Conservation (phyloP, 2,797 vertebrate genomes). For the Muscicapa comitata region DNA sequence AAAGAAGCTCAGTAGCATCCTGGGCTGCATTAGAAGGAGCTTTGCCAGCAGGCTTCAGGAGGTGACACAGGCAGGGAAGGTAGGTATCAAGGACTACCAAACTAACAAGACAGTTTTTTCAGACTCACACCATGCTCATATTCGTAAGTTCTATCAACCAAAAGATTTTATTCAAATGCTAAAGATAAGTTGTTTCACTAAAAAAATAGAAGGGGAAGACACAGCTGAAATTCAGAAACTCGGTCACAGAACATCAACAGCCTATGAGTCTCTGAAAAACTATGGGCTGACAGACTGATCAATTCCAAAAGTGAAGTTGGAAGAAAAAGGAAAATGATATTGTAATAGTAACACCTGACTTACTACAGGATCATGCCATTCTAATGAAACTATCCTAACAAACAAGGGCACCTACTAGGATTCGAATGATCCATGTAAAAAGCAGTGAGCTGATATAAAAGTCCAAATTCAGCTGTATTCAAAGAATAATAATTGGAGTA, state of each 20-base stretch:
- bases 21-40: neutral
- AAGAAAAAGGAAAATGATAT: neutral
- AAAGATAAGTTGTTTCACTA: neutral
- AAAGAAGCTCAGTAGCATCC: neutral
- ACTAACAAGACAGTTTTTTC: neutral
- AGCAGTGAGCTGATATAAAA: neutral
- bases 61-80: neutral
- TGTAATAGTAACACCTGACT: neutral
- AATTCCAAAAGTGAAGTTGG: neutral
- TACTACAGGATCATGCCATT: neutral
- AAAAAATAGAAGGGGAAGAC: neutral
- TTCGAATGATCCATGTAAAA: neutral
- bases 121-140: accelerated
- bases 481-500: neutral
- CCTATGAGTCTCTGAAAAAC: neutral
- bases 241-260: neutral
- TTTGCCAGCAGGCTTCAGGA: neutral
- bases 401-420: neutral
- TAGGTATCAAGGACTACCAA: neutral
- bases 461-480: neutral
- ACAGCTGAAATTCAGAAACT: neutral
- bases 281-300: neutral
- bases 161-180: neutral
- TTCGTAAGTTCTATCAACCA: neutral
- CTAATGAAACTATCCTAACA: neutral